Evolutionary conservation across 2,797 vertebrate species (phyloP).

Genomic region (Melanotaenia pygmaea): DNA sequence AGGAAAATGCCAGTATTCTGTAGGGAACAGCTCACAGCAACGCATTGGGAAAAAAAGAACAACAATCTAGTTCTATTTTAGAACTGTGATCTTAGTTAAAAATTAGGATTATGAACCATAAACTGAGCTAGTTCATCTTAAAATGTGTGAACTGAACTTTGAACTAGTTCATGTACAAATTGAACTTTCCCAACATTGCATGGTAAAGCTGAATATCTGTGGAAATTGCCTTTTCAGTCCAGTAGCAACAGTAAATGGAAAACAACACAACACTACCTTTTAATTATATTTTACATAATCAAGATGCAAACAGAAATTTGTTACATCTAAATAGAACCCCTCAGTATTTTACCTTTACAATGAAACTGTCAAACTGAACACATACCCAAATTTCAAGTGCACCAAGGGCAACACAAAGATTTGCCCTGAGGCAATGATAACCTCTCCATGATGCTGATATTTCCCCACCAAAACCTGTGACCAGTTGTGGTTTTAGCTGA

Average conservation of each 20-base stretch:
- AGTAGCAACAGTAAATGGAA: conserved; percentile 39
- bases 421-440: too few relatives aligned
- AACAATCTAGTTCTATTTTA: too few relatives aligned
- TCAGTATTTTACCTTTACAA: conserved; percentile 2
- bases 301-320: conserved; percentile 32
- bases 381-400: background rate
- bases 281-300: conserved; percentile 33
- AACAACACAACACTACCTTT: conserved; percentile 25
- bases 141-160: too few relatives aligned
- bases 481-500: background rate
- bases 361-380: background rate
- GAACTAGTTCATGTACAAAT: too few relatives aligned
- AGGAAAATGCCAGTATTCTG: too few relatives aligned
- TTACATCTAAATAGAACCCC: conserved; percentile 19
- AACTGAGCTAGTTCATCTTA: too few relatives aligned
- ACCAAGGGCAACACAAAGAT: background rate
- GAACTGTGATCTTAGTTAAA: too few relatives aligned
- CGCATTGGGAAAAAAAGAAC: too few relatives aligned
- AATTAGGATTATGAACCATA: too few relatives aligned
- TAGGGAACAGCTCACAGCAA: too few relatives aligned
- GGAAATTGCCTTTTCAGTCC: conserved; percentile 42
- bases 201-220: background rate
- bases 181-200: too few relatives aligned
- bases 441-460: too few relatives aligned
- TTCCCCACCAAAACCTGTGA: background rate